Evolutionary conservation across 2,797 vertebrate species (phyloP).

Genomic region (Scarus forsteni): DNA sequence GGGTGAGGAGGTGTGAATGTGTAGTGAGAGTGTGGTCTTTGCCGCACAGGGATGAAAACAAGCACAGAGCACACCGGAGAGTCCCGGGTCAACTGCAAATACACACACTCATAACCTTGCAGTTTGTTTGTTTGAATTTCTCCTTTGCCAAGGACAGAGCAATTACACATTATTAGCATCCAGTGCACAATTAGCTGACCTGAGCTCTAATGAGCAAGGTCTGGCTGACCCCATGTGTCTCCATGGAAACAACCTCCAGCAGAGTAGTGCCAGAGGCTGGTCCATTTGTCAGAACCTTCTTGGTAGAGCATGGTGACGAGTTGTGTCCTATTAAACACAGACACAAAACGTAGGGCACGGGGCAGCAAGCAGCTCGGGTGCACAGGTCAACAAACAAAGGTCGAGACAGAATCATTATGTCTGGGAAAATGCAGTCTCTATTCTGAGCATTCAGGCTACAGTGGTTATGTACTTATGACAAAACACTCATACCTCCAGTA

Average conservation of each 20-base stretch:
- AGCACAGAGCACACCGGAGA: constrained; percentile 7
- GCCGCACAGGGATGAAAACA: constrained; percentile 58
- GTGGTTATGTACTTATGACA: not conserved
- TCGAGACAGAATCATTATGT: constrained; percentile 10
- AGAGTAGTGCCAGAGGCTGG: constrained; percentile 75
- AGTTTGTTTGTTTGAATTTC: constrained; percentile 29
- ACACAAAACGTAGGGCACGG: constrained; percentile 64
- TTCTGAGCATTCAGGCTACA: not conserved
- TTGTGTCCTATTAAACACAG: constrained; percentile 71
- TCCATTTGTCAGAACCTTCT: constrained; percentile 70
- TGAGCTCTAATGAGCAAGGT: constrained; percentile 77
- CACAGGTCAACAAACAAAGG: constrained; percentile 52
- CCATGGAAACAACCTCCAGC: constrained; percentile 80
- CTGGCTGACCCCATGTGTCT: constrained; percentile 80
- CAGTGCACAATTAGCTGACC: constrained; percentile 69
- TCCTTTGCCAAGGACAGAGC: constrained; percentile 42
- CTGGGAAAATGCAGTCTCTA: not conserved
- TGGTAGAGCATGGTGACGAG: constrained; percentile 26
- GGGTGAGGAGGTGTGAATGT: constrained; percentile 57
- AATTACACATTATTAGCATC: constrained; percentile 49
- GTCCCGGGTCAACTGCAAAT: constrained; percentile 9
- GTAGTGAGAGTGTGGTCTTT: constrained; percentile 59
- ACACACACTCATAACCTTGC: not conserved
- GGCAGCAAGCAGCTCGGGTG: constrained; percentile 70
- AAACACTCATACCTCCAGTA: not conserved